Evolutionary conservation across 2,113 vertebrate genomes (phyloP), one percentile per base, ranked within the genome.

Genomic region (Barnardius zonarius): DNA sequence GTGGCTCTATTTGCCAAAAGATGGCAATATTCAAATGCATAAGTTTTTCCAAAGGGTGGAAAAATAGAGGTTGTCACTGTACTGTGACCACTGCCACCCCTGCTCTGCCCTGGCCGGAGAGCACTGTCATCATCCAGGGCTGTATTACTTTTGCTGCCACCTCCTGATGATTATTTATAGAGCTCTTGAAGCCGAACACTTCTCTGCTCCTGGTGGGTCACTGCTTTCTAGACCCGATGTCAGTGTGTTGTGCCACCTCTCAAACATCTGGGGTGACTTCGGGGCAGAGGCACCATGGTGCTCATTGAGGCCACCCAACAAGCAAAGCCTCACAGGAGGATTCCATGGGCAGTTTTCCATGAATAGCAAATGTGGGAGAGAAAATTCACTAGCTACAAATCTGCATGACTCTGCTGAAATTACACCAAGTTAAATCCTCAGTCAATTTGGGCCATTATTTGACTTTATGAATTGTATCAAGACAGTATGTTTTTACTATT

Each of bases 381-480:
- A 59, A 90, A 77, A 83, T 83, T 81, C 75, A 49, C 64, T 61
- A 54, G 72, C 39, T 59, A 5, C 67, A 70, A 85, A 83, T 63
- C 67, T 35, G 37, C 55, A 6, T n/a, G 39, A 19, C 37, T 88
- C 37, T 17, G 54, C 43, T 78, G 83, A 63, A 96, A 77, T 83
- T 25, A 35, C 16, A 64, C 43, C 72, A 41, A 67, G 54, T 72
- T 90, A 69, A 54, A 63, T 54, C 79, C 80, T 80, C 72, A 46
- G 72, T 57, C 77, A 85, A 35, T 94, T 79, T 87, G 51, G 55
- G 43, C 23, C 37, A 33, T 91, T 94, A 90, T 91, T 93, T 84
- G 83, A 70, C 92, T 95, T 93, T 64, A 64, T 75, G 87, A 93
- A 55, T 90, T 92, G 83, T 88, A 92, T 77, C 78, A 52, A 94